Evolutionary conservation across 2,888 invertebrate species (phyloP), one percentile per base, ranked within the genome.

Genomic region (Chaetoderma sp.): DNA sequence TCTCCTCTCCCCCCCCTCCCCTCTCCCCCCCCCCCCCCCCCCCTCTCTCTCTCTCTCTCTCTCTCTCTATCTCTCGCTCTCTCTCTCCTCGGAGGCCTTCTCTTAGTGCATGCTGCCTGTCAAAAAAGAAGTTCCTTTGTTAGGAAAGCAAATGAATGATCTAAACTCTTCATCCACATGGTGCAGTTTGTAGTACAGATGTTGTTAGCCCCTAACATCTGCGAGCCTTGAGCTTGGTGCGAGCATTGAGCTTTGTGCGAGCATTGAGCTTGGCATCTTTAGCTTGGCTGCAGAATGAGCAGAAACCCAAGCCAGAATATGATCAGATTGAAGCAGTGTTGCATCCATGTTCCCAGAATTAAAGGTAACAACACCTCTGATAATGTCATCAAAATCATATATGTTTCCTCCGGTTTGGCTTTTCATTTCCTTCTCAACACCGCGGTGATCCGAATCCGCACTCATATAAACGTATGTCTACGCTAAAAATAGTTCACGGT

Each of bases 391-490:
- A 23, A 45, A 45, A 45, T 45, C 47, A 28, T 45, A 65, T 5
- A 65, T 27, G 33, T 65, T 65, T 42, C 63, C 63, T 21, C 25
- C 23, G 16, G 44, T n/a, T 36, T 27, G 33, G 2, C 42, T 36
- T 25, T 25, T n/a, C 60, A 68, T 66, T 28, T 52, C 36, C 32
- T 30, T 45, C 50, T 68, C 68, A 28, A 68, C 65, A 16, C 60
- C 65, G 27, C 33, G 55, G 42, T 61, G 68, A 18, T 67, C 49
- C 6, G 60, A 61, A 61, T 68, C 65, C 8, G 65, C 65, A 50
- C 64, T 67, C 64, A 65, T 64, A n/a, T n/a, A 28, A 63, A 58
- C 5, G 57, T 66, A 27, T 66, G 66, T 4, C 63, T 57, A 6
- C 28, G 10, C 27, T 56, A 42, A 18, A n/a, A n/a, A n/a, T n/a